Evolutionary conservation across 37 sponge, comb jelly and placozoan genomes (phyloP).

Genomic region (Lycopodina hypogea): DNA sequence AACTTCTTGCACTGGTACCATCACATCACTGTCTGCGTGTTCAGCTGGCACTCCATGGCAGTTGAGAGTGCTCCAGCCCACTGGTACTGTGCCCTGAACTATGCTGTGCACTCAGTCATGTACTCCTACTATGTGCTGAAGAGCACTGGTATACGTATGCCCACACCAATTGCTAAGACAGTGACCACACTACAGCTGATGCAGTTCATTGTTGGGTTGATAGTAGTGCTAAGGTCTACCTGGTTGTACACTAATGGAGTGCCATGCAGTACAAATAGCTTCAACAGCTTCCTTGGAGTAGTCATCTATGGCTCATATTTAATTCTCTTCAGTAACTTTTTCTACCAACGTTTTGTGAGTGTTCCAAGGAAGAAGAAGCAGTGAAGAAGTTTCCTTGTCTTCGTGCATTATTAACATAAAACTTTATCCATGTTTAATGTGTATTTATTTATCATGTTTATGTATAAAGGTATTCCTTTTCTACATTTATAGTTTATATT

Average conservation of each 20-base stretch:
- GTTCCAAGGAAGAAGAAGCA: neutral
- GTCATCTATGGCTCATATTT: constrained; percentile 66
- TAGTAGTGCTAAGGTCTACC: neutral
- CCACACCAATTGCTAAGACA: constrained; percentile 3
- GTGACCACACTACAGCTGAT: constrained; percentile 67
- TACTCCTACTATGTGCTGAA: constrained; percentile 75
- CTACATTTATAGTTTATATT: too few relatives aligned
- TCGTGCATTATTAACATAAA: too few relatives aligned
- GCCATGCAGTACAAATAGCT: neutral
- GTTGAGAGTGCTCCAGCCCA: constrained; percentile 13
- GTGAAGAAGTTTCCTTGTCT: too few relatives aligned
- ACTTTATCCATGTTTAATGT: too few relatives aligned
- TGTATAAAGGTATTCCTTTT: too few relatives aligned
- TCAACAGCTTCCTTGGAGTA: constrained; percentile 1
- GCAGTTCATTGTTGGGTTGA: constrained; percentile 65
- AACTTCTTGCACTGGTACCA: constrained; percentile 83
- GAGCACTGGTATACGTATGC: constrained; percentile 45
- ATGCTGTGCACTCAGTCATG: constrained; percentile 70
- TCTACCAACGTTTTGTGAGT: constrained; percentile 54
- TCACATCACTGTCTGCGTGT: constrained; percentile 60
- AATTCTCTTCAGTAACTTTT: constrained; percentile 68
- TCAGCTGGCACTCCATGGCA: constrained; percentile 40
- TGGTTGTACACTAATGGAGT: neutral
- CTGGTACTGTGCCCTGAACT: constrained; percentile 70
- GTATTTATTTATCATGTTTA: too few relatives aligned